Evolutionary conservation across 2,113 vertebrate species (phyloP).

Genomic region (Mystacornis crossleyi): DNA sequence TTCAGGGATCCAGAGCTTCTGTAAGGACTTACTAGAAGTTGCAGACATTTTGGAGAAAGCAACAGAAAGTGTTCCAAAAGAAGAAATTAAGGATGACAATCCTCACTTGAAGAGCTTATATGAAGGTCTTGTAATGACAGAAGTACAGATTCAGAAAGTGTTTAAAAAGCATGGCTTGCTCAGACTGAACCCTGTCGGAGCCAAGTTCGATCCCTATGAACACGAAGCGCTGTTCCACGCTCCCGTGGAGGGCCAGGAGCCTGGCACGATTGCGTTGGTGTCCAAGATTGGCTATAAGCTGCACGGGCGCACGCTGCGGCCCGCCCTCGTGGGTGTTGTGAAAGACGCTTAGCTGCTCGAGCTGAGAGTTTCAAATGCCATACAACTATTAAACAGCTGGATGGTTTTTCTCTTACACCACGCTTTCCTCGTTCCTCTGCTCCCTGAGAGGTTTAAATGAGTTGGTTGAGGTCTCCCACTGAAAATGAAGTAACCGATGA

Average conservation of each 20-base stretch:
- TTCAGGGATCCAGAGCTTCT: slow-evolving; percentile 94
- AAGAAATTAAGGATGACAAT: slow-evolving; percentile 86
- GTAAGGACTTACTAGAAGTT: slow-evolving; percentile 96
- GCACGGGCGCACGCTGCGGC: slow-evolving; percentile 92
- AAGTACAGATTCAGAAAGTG: slow-evolving; percentile 94
- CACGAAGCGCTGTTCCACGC: slow-evolving; percentile 93
- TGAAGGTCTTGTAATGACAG: slow-evolving; percentile 93
- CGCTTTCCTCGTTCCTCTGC: neutral
- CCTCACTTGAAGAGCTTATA: slow-evolving; percentile 95
- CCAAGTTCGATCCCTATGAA: slow-evolving; percentile 95
- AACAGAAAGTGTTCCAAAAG: slow-evolving; percentile 90
- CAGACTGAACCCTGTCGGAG: slow-evolving; percentile 86
- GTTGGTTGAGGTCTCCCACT: neutral
- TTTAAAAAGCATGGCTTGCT: slow-evolving; percentile 92
- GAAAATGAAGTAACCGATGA: neutral
- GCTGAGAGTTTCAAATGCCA: neutral
- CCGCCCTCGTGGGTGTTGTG: slow-evolving; percentile 92
- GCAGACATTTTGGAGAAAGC: slow-evolving; percentile 97
- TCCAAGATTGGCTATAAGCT: slow-evolving; percentile 97
- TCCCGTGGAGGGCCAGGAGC: slow-evolving; percentile 86
- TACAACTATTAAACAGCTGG: slow-evolving; percentile 31
- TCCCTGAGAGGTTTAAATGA: neutral
- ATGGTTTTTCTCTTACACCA: neutral
- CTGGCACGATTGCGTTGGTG: slow-evolving; percentile 88
- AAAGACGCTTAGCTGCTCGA: slow-evolving; percentile 79